Evolutionary conservation across 2,888 invertebrate species (phyloP).

Genomic region (Atrina japonica): DNA sequence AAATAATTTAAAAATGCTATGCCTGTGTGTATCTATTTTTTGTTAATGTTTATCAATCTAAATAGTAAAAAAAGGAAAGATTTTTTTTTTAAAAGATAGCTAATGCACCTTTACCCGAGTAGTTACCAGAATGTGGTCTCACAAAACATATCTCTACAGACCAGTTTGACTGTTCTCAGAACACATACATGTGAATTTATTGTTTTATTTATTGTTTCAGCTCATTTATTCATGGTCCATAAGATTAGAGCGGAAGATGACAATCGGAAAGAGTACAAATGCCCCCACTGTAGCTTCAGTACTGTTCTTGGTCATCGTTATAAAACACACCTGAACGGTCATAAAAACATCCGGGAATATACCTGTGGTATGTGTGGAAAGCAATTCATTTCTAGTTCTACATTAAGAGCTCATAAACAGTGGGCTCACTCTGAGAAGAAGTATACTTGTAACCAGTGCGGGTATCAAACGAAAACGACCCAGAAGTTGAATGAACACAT

Average conservation of each 20-base stretch:
- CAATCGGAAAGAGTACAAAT: constrained; percentile 48
- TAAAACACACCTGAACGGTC: constrained; percentile 59
- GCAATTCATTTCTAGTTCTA: constrained; percentile 52
- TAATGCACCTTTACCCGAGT: too few species aligned
- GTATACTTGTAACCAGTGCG: constrained; percentile 64
- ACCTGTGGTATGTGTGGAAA: constrained; percentile 56
- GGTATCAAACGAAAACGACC: constrained; percentile 59
- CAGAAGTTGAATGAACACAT: constrained; percentile 66
- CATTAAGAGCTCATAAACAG: constrained; percentile 57
- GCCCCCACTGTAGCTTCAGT: constrained; percentile 55
- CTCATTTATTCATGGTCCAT: constrained; percentile 61
- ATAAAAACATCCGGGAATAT: constrained; percentile 56
- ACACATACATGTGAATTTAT: too few species aligned
- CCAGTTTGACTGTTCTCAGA: too few species aligned
- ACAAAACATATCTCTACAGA: too few species aligned
- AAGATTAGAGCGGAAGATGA: constrained; percentile 55
- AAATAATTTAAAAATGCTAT: too few species aligned
- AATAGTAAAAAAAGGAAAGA: too few species aligned
- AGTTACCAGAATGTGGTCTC: too few species aligned
- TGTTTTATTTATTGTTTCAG: constrained; percentile 52
- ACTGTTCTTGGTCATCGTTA: constrained; percentile 55
- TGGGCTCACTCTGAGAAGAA: constrained; percentile 62
- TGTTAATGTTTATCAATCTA: too few species aligned
- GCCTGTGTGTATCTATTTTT: too few species aligned
- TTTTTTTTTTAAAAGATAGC: too few species aligned